A percentile compares a stretch with the other conserved stretches of the same genome.
Evolutionary conservation across 2,888 invertebrate genomes (phyloP).

Genomic region (Shargacucullia verbasci): DNA sequence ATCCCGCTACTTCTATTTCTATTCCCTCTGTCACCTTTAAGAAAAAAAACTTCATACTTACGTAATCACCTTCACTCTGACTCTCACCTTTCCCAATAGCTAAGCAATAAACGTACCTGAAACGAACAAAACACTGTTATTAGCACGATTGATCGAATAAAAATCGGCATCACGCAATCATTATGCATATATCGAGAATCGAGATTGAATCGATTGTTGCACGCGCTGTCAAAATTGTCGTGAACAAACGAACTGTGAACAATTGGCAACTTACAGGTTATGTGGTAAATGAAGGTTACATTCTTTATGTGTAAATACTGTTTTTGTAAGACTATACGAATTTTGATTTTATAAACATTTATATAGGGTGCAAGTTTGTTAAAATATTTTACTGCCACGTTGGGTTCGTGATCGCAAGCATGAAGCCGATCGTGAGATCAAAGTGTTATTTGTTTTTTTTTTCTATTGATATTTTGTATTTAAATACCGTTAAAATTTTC

Average conservation of each 20-base stretch:
- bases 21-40: too few relatives aligned
- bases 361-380: too few relatives aligned
- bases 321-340: too few relatives aligned
- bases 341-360: too few relatives aligned
- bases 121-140: slow-evolving; percentile 42
- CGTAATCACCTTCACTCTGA: slow-evolving; percentile 11
- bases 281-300: slow-evolving; percentile 25
- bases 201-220: slow-evolving; percentile 44
- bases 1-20: too few relatives aligned
- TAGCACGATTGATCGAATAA: slow-evolving; percentile 40
- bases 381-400: too few relatives aligned
- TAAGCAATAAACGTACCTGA: slow-evolving; percentile 51
- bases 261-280: slow-evolving; percentile 38
- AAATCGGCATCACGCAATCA: slow-evolving; percentile 42
- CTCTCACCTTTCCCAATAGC: slow-evolving; percentile 21
- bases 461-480: too few relatives aligned
- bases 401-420: too few relatives aligned
- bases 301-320: background rate
- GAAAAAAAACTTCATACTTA: slow-evolving; percentile 22
- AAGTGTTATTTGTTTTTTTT: too few relatives aligned
- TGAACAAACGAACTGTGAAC: slow-evolving; percentile 44
- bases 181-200: slow-evolving; percentile 42
- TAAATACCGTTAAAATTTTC: too few relatives aligned
- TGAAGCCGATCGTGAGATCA: too few relatives aligned
- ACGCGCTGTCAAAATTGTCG: slow-evolving; percentile 48